Evolutionary conservation across 2,113 vertebrate species (phyloP).

Genomic region (Dendrocopos noguchii): DNA sequence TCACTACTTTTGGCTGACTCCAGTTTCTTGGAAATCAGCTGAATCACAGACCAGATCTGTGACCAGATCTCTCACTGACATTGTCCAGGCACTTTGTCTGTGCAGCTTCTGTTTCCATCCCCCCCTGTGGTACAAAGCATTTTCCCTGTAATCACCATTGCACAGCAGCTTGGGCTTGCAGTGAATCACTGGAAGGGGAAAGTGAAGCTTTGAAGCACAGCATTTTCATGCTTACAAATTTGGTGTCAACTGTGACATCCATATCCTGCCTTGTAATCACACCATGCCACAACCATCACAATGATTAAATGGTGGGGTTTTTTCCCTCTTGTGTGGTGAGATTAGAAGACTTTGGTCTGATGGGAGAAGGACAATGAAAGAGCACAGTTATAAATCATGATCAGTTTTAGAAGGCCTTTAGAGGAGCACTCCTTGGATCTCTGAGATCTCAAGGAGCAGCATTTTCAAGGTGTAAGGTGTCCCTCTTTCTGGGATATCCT

Average conservation of each 20-base stretch:
- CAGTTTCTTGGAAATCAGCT: background rate
- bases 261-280: constrained; percentile 60
- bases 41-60: background rate
- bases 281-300: constrained; percentile 29
- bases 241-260: constrained; percentile 45
- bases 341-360: constrained; percentile 26
- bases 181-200: constrained; percentile 15
- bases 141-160: background rate
- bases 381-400: background rate
- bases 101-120: background rate
- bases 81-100: background rate
- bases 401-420: background rate
- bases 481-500: background rate
- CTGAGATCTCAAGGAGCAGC: background rate
- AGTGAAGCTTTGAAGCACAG: constrained; percentile 24
- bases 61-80: background rate
- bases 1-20: background rate
- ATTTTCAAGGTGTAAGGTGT: background rate
- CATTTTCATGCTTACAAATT: constrained; percentile 46
- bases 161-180: background rate
- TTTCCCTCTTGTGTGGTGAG: background rate
- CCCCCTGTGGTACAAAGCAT: background rate
- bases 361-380: background rate
- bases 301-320: constrained; percentile 25
- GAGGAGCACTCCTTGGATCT: background rate